These are phyloP conservation scores for Sabatieria punctata DNA, from an alignment of 2,888 invertebrate genomes.

Conservation along the genomic window DNA sequence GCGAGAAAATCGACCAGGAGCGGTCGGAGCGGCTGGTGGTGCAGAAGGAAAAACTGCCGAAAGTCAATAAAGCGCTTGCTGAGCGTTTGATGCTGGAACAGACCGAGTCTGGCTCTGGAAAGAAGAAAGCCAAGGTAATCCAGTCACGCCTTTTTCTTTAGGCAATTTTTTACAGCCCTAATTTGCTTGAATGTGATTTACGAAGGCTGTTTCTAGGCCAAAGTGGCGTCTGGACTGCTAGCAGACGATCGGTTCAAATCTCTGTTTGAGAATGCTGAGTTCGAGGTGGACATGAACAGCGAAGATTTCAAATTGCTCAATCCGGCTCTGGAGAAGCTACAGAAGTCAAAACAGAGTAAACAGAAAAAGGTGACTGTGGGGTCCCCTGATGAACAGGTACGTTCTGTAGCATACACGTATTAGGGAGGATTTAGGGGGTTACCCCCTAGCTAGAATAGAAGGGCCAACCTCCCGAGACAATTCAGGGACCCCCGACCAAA, in stretches of 20 bases:
- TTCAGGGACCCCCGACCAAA: too few relatives aligned
- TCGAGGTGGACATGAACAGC: slow-evolving; percentile 66
- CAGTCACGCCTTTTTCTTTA: neutral
- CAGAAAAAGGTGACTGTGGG: slow-evolving; percentile 14
- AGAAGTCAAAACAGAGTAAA: slow-evolving; percentile 39
- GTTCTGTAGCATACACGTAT: too few relatives aligned
- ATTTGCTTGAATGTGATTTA: too few relatives aligned
- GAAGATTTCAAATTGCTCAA: slow-evolving; percentile 69
- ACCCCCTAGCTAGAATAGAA: too few relatives aligned
- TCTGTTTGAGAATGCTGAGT: slow-evolving; percentile 77
- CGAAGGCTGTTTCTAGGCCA: slow-evolving; percentile 12
- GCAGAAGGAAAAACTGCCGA: slow-evolving; percentile 36
- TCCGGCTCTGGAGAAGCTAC: slow-evolving; percentile 65
- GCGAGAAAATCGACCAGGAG: slow-evolving; percentile 70
- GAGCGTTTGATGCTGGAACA: slow-evolving; percentile 16
- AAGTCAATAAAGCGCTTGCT: slow-evolving; percentile 22
- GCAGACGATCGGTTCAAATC: slow-evolving; percentile 73
- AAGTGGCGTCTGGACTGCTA: slow-evolving; percentile 44
- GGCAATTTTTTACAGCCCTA: too few relatives aligned
- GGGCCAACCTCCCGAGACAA: too few relatives aligned
- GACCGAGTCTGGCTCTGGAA: slow-evolving; percentile 44
- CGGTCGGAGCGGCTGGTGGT: slow-evolving; percentile 49
- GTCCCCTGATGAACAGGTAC: too few relatives aligned
- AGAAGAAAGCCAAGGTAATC: slow-evolving; percentile 32
- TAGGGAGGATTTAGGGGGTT: too few relatives aligned